Conservation (phyloP, 2,888 invertebrate genomes). For the Eupelmus urozonus region DNA sequence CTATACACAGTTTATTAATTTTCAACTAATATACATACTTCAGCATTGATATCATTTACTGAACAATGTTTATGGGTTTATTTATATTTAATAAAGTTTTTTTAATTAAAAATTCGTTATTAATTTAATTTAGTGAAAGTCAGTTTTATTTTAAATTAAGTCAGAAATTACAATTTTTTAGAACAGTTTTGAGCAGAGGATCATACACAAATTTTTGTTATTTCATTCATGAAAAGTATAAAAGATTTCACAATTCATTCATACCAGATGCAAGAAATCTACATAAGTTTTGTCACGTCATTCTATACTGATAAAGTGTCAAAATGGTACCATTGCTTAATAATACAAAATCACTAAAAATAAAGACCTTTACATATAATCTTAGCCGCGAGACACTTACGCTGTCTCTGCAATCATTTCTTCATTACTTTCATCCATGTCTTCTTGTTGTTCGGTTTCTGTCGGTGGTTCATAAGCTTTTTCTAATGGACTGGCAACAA, state of each 20-base stretch:
- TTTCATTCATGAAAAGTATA: neutral
- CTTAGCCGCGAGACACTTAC: constrained; percentile 60
- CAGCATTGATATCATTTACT: constrained; percentile 39
- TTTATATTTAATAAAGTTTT: constrained; percentile 41
- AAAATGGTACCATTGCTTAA: constrained; percentile 33
- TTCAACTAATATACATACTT: constrained; percentile 48
- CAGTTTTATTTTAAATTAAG: constrained; percentile 37
- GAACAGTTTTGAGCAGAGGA: constrained; percentile 21
- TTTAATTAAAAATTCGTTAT: constrained; percentile 2
- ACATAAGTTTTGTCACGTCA: constrained; percentile 28
- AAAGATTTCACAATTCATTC: neutral
- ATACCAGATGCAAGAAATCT: too few relatives aligned
- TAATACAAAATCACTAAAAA: constrained; percentile 34
- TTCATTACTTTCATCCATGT: constrained; percentile 83
- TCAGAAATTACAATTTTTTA: constrained; percentile 29
- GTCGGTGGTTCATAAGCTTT: constrained; percentile 92
- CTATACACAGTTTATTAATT: constrained; percentile 14
- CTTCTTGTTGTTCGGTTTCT: constrained; percentile 86
- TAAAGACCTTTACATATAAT: constrained; percentile 32
- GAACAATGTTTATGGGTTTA: constrained; percentile 22
- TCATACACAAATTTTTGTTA: constrained; percentile 27
- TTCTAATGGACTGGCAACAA: constrained; percentile 96
- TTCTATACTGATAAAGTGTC: constrained; percentile 26
- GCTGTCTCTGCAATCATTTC: constrained; percentile 82
- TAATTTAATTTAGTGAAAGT: constrained; percentile 21